phyloP scores from a whole-genome alignment of 2,888 invertebrate genomes.

The Lycaena phlaeas region DNA sequence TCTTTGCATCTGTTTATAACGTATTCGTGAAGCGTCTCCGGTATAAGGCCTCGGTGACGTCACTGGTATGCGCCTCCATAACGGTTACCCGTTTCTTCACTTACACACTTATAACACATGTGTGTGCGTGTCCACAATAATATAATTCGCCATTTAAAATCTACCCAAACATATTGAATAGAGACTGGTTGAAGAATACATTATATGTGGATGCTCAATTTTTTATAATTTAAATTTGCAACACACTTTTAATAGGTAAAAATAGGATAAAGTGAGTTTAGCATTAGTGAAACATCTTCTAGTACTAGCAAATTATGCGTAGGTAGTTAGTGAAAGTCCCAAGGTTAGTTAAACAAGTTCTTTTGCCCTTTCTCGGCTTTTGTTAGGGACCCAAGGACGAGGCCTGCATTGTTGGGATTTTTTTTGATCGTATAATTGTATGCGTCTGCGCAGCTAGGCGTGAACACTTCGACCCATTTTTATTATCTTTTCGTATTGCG shows the following conservation, averaged over 20 bases:
- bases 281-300: conserved; percentile 32
- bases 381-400: conserved; percentile 68
- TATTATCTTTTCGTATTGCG: conserved; percentile 42
- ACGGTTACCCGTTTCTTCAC: conserved; percentile 65
- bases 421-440: conserved; percentile 67
- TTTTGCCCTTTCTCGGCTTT: conserved; percentile 70
- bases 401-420: conserved; percentile 54
- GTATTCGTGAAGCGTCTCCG: conserved; percentile 59
- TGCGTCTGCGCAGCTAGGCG: conserved; percentile 59
- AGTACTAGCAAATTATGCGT: conserved; percentile 34
- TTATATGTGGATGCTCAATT: too few species aligned
- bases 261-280: too few species aligned
- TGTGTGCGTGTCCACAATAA: conserved; percentile 34
- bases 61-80: conserved; percentile 71
- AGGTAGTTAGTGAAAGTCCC: conserved; percentile 69
- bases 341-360: conserved; percentile 65
- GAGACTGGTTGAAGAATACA: too few species aligned
- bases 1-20: conserved; percentile 36
- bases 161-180: too few species aligned
- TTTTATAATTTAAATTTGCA: too few species aligned
- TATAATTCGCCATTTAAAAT: too few species aligned
- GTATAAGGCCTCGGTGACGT: conserved; percentile 66
- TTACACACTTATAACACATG: conserved; percentile 28
- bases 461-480: conserved; percentile 45
- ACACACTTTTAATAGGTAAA: too few species aligned